These are phyloP conservation scores for Bedellia somnulentella DNA, from an alignment of 2,888 invertebrate species.

Conservation along the genomic window DNA sequence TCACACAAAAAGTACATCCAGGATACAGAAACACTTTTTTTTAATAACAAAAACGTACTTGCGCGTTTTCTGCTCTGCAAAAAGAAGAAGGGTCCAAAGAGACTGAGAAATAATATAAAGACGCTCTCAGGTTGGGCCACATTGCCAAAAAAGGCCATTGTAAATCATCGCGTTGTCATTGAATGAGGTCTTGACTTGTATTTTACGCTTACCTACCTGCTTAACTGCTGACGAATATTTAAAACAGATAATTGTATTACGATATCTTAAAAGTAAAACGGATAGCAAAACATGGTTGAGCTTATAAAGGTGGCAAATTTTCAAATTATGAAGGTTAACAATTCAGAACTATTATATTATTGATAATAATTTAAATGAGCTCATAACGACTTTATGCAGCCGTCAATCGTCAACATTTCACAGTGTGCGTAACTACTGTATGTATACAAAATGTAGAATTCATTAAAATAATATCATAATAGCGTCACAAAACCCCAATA, in stretches of 20 bases:
- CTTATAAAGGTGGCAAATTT: too few relatives aligned
- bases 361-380: slow-evolving; percentile 8
- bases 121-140: slow-evolving; percentile 45
- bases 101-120: slow-evolving; percentile 54
- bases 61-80: slow-evolving; percentile 40
- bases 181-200: slow-evolving; percentile 48
- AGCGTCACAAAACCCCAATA: slow-evolving; percentile 33
- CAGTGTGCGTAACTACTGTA: slow-evolving; percentile 6
- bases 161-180: slow-evolving; percentile 53
- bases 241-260: too few relatives aligned
- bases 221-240: too few relatives aligned
- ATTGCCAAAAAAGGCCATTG: slow-evolving; percentile 59
- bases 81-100: slow-evolving; percentile 49
- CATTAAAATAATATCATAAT: slow-evolving; percentile 35
- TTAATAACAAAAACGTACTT: slow-evolving; percentile 1
- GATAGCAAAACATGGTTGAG: too few relatives aligned
- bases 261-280: too few relatives aligned
- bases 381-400: not conserved
- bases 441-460: slow-evolving; percentile 21
- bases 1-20: slow-evolving; percentile 51
- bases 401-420: slow-evolving; percentile 3
- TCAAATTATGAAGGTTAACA: too few relatives aligned
- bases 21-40: slow-evolving; percentile 53
- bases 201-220: too few relatives aligned
- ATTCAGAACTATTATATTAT: too few relatives aligned